Percentiles rank a stretch among this genome's conserved stretches.
These are phyloP conservation scores for Psittacula derbiana DNA, from an alignment of 2,797 vertebrate genomes.

Conservation along the genomic window DNA sequence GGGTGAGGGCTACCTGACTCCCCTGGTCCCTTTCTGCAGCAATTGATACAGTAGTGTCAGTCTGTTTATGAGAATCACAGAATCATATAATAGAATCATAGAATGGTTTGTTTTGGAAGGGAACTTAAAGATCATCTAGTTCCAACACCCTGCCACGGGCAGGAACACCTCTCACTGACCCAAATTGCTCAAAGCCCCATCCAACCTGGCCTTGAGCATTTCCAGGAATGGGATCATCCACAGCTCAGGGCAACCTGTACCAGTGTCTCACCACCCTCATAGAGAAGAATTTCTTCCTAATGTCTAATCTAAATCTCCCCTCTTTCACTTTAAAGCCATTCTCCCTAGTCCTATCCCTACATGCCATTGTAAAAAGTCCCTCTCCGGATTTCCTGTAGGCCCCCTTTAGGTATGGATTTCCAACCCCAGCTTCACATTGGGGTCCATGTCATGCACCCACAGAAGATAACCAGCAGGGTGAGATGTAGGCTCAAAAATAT, in stretches of 20 bases:
- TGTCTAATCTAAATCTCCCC: no score
- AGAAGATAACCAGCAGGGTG: neutral
- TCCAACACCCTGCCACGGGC: neutral
- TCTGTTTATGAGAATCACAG: neutral
- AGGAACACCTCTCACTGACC: neutral
- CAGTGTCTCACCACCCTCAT: neutral
- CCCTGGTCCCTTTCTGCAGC: rapidly evolving
- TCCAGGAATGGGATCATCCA: neutral
- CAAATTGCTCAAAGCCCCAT: neutral
- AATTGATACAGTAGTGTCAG: neutral
- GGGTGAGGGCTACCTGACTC: neutral
- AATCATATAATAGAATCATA: neutral
- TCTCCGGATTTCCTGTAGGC: neutral
- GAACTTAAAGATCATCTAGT: neutral
- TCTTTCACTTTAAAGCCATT: no score
- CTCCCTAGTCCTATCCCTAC: no score
- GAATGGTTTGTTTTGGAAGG: neutral
- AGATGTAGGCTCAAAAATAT: neutral
- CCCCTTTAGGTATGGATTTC: neutral
- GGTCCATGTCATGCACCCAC: neutral
- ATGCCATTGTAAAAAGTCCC: neutral
- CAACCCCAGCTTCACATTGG: neutral
- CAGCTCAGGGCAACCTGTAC: neutral
- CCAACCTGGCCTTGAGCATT: neutral
- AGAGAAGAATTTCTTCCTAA: no score